Base-by-base conservation (phyloP, 92 coral and sea anemone species). In the Parazoanthus swiftii region DNA sequence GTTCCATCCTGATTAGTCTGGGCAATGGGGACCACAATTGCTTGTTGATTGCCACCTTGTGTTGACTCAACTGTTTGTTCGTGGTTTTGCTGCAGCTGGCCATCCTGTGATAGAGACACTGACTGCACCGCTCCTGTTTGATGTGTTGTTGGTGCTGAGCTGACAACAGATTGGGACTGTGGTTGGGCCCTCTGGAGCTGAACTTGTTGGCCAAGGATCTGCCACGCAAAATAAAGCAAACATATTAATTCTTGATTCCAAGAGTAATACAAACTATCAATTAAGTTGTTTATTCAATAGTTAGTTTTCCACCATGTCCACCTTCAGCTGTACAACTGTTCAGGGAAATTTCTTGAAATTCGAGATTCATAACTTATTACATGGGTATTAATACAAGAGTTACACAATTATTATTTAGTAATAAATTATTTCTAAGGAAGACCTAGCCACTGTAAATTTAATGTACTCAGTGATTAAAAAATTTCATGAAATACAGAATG, bases 101-200 rank as follows among this genome's bases (percentile, higher is more conserved):
- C 91, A n/a, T 95, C 98, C 58, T 95, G 98, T 29, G 87, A 26
- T 36, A 84, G 25, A 9, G 63, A 68, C 33, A 46, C 79, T 70
- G 87, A 71, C 18, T 84, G 87, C 5, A 82, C 86, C n/a, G 86
- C 23, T 82, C 87, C 87, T 6, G 87, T 71, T 71, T 84, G 87
- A 26, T 84, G 51, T 14, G 78, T 5, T 18, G 85, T 44, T 14
- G 87, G 68, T 7, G 87, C 65, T 4, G 79, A 93, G 76, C 89
- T 91, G 70, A 90, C 35, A 14, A 92, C 92, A 35, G 94, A 82
- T 10, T 90, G 95, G 3, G 92, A 79, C 76, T 89, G 92, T 39
- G 90, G 86, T 68, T 96, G 98, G 56, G 93, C 91, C 79, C 98
- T 88, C 82, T 94, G 99, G 38, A 97, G 85, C 89, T 95, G 99